Percentiles rank a stretch among this genome's conserved stretches.
phyloP scores from a whole-genome alignment of 2,888 invertebrate species.

The Tetramorium bicarinatum region DNA sequence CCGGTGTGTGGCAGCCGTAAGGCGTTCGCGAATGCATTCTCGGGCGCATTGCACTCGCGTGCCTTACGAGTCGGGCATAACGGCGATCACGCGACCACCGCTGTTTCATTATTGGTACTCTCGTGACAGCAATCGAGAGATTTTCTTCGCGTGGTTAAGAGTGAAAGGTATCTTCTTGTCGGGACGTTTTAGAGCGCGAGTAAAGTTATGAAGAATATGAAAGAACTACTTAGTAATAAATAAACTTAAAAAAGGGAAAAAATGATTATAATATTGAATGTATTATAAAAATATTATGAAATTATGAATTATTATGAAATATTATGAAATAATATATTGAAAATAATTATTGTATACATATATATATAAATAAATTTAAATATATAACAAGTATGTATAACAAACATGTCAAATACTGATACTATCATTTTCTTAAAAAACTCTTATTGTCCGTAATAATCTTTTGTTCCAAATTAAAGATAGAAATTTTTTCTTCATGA shows the following conservation, averaged over 20 bases:
- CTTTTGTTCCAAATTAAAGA: background rate
- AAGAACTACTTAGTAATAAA: background rate
- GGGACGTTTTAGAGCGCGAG: background rate
- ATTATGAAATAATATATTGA: background rate
- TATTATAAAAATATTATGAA: too few relatives aligned
- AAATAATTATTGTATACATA: background rate
- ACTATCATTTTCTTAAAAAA: background rate
- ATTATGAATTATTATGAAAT: too few relatives aligned
- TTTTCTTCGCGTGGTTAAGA: slow-evolving; percentile 28
- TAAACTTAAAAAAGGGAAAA: background rate
- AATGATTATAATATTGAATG: background rate
- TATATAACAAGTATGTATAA: background rate
- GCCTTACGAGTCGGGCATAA: slow-evolving; percentile 56
- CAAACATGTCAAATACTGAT: background rate
- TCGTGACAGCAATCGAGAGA: slow-evolving; percentile 45
- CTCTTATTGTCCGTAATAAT: background rate
- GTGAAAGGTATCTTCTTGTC: slow-evolving; percentile 48
- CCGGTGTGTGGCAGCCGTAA: slow-evolving; percentile 51
- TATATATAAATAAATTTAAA: background rate
- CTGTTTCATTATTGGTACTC: slow-evolving; percentile 53
- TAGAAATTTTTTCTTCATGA: slow-evolving; percentile 2
- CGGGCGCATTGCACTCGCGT: slow-evolving; percentile 55
- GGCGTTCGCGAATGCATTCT: slow-evolving; percentile 55
- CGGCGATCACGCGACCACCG: slow-evolving; percentile 51
- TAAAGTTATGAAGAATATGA: background rate